Evolutionary conservation across 2,113 vertebrate species (phyloP), one percentile per base, ranked within the genome.

Genomic region (Dryoscopus gambensis): DNA sequence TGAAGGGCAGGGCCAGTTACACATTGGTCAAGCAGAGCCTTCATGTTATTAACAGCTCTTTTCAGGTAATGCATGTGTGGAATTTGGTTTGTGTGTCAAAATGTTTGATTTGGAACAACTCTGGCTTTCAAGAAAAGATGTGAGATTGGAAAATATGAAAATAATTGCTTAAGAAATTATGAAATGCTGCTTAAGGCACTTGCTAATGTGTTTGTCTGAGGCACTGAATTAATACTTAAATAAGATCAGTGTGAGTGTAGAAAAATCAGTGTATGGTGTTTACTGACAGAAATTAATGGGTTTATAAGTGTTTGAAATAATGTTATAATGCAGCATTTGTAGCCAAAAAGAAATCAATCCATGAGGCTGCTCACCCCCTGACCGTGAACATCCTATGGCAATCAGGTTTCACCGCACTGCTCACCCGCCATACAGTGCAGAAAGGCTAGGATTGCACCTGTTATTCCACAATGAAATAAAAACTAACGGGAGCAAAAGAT

Each of bases 131-230:
- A 68, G 68, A 95, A 80, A 63, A 89, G 83, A 69, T 60, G 75
- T 68, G 78, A 86, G 87, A 57, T 87, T 91, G 93, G 97, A 96
- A 97, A 95, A 96, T 91, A 49, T n/a, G 68, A 93, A 96, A 96
- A 70, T 86, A 96, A 96, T 97, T 95, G 82, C 94, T 49, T 87
- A 78, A 87, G 94, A 96, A 97, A 96, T 97, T 91, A 97, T 94
- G 78, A 95, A 97, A 95, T 21, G 18, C 88, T 89, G 19, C 94
- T 96, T 88, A 94, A 94, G 95, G 97, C 93, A 87, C 91, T 97
- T 57, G 39, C 85, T 73, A 94, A 95, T 97, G 89, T 95, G 89
- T 98, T 97, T 96, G 96, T 94, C 75, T 91, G 93, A 84, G 91
- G 73, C 85, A 63, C 35, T 90, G 82, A 93, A 90, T 93, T 94